phyloP scores from a whole-genome alignment of 2,113 vertebrate species.

The Cheilinus undulatus region DNA sequence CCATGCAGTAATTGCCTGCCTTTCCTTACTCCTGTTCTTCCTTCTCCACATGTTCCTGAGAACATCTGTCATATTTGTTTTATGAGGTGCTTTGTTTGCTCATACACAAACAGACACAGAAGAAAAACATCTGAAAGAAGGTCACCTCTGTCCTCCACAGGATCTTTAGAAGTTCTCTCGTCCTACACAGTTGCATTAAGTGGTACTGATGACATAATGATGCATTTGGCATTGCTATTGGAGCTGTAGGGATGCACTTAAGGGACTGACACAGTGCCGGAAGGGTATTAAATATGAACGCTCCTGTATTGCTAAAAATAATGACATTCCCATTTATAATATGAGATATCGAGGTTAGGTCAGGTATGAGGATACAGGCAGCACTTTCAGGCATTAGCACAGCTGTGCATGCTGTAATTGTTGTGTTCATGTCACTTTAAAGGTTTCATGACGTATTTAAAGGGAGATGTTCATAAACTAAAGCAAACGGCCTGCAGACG shows the following conservation, averaged over 20 bases:
- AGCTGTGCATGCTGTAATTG: not conserved
- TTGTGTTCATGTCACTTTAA: not conserved
- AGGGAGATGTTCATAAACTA: not conserved
- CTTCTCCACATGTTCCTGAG: not conserved
- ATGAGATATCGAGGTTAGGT: conserved; percentile 25
- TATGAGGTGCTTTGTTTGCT: not conserved
- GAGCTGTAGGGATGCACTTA: conserved; percentile 67
- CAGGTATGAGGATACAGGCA: conserved; percentile 8
- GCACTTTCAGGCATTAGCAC: not conserved
- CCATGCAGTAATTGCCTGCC: no score
- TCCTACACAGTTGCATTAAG: conserved; percentile 35
- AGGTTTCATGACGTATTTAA: not conserved
- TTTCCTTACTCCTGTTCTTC: no score
- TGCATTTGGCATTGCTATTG: conserved; percentile 50
- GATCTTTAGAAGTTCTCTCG: not conserved
- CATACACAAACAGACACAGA: not conserved
- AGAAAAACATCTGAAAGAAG: conserved; percentile 4
- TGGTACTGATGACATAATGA: conserved; percentile 58
- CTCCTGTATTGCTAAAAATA: conserved; percentile 64
- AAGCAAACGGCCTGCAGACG: not conserved
- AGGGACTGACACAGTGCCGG: conserved; percentile 58
- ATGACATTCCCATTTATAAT: conserved; percentile 59
- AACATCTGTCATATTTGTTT: not conserved
- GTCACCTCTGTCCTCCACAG: not conserved
- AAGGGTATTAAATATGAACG: conserved; percentile 72